A percentile compares a stretch with the other conserved stretches of the same genome.
Evolutionary conservation across 2,113 vertebrate genomes (phyloP).

Genomic region (Notarius lentiginosus): DNA sequence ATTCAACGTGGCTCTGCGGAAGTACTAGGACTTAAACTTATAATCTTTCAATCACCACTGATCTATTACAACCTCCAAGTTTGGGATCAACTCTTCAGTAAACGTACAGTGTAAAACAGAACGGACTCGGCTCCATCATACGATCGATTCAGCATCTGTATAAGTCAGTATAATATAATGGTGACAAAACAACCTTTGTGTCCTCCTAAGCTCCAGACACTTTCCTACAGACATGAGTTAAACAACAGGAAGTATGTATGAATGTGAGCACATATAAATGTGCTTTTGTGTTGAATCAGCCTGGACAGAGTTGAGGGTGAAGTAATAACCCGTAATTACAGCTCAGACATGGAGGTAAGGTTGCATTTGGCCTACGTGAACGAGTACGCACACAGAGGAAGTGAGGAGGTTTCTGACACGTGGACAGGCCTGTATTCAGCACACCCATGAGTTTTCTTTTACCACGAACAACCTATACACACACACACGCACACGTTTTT

Average conservation of each 20-base stretch:
- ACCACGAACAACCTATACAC: neutral
- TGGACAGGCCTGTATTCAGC: neutral
- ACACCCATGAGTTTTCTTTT: neutral
- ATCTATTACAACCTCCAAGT: neutral
- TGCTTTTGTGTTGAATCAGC: neutral
- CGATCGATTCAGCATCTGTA: neutral
- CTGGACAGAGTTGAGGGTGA: neutral
- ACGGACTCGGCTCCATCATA: neutral
- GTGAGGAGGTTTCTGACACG: neutral
- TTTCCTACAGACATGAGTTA: neutral
- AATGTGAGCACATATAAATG: neutral
- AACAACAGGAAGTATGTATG: constrained; percentile 27
- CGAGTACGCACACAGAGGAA: neutral
- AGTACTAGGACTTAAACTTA: neutral
- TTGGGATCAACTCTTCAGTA: neutral
- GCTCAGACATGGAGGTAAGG: constrained; percentile 20
- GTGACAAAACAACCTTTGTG: neutral
- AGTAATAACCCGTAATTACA: constrained; percentile 29
- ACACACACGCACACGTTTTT: neutral
- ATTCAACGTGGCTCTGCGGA: neutral
- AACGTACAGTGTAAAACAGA: neutral
- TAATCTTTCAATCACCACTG: neutral
- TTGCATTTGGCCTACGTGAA: neutral
- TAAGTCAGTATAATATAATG: neutral
- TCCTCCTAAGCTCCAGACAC: neutral